phyloP scores from a whole-genome alignment of 2,113 vertebrate genomes.

The Peromyscus polionotus region DNA sequence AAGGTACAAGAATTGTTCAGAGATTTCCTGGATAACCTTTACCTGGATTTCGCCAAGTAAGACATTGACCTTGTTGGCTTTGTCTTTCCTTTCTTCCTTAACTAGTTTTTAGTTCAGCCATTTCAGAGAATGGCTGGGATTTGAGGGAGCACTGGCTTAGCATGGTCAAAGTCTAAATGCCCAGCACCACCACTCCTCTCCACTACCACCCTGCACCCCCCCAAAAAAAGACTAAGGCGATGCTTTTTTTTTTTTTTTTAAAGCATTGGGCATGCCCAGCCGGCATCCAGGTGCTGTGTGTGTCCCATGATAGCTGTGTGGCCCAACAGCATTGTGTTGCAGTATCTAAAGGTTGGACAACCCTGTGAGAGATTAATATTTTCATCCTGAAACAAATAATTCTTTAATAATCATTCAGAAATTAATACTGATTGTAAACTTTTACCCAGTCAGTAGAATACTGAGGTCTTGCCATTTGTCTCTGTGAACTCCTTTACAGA shows the following conservation, averaged over 20 bases:
- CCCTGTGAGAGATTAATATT: neutral
- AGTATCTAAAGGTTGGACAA: neutral
- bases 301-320: neutral
- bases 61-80: conserved; percentile 22
- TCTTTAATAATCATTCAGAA: conserved; percentile 17
- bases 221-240: neutral
- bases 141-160: neutral
- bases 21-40: conserved; percentile 7
- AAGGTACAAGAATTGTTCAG: neutral
- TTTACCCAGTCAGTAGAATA: neutral
- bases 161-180: neutral
- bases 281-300: neutral
- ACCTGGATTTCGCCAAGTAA: neutral
- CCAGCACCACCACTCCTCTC: no score
- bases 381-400: neutral
- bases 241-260: no score
- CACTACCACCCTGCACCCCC: no score
- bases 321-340: neutral
- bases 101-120: neutral
- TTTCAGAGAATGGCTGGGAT: neutral
- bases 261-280: neutral
- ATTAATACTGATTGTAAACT: neutral
- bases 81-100: neutral
- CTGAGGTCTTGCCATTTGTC: neutral
- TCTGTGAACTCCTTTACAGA: neutral